Percentiles rank a stretch among this genome's conserved stretches.
These are phyloP conservation scores for Romanogobio albipinnatus DNA, from an alignment of 2,113 vertebrate genomes.

Conservation along the genomic window DNA sequence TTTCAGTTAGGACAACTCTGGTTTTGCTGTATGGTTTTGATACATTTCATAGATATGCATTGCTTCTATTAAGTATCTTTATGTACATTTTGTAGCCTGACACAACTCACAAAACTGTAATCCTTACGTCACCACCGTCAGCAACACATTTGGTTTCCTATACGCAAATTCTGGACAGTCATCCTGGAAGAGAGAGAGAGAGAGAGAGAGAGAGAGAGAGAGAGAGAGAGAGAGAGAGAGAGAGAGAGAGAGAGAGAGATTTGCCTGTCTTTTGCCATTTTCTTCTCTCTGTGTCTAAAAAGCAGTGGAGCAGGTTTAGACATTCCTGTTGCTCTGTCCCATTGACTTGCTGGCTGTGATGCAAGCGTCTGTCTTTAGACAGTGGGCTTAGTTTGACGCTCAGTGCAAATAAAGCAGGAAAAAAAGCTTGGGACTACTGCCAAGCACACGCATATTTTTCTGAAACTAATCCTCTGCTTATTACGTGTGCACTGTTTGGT, in stretches of 20 bases:
- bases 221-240: no score
- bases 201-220: no score
- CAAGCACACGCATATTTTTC: conserved; percentile 23
- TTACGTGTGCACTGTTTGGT: conserved; percentile 28
- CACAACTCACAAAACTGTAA: neutral
- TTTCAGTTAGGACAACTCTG: no score
- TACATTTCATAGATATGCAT: neutral
- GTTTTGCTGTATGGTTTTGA: no score
- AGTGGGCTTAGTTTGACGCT: conserved; percentile 17
- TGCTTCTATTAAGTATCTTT: neutral
- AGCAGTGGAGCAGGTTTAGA: conserved; percentile 41
- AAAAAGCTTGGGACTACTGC: conserved; percentile 11
- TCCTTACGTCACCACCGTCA: no score
- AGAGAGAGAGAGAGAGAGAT: no score
- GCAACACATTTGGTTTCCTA: neutral
- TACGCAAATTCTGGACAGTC: neutral
- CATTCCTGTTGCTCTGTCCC: conserved; percentile 8
- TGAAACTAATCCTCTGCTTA: neutral
- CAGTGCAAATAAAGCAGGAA: conserved; percentile 4
- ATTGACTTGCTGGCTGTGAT: conserved; percentile 18
- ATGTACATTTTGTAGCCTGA: neutral
- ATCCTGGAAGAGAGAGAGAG: no score
- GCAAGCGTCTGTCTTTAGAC: neutral
- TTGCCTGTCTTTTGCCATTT: neutral
- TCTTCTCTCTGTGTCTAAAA: conserved; percentile 12